Conservation (phyloP, 2,113 vertebrate genomes). For the Hemiscyllium ocellatum region DNA sequence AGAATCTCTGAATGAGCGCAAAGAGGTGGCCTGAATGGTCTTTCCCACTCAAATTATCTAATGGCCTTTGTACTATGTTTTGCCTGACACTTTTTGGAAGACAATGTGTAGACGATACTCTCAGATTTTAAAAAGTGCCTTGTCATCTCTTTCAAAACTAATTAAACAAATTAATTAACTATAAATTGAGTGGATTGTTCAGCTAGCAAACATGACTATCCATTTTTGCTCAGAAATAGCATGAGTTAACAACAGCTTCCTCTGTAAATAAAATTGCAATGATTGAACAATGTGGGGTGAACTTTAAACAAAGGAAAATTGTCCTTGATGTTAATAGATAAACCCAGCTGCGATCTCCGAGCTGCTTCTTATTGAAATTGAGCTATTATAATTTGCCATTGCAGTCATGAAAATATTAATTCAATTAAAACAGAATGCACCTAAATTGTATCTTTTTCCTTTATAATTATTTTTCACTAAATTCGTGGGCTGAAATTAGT, state of each 20-base stretch:
- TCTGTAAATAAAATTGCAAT: not conserved
- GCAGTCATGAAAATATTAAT: slow-evolving; percentile 4
- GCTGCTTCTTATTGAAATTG: not conserved
- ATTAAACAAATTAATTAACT: not conserved
- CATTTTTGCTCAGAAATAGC: not conserved
- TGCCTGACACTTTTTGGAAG: not conserved
- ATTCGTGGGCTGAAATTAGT: not conserved
- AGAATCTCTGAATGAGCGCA: not conserved
- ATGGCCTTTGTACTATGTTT: not conserved
- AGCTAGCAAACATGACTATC: not conserved
- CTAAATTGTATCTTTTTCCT: not conserved
- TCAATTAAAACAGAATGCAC: not conserved
- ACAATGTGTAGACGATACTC: not conserved
- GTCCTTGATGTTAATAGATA: not conserved
- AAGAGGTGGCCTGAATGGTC: not conserved
- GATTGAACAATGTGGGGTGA: not conserved
- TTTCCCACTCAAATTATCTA: not conserved
- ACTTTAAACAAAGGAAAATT: not conserved
- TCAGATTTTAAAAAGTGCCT: not conserved
- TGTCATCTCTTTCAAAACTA: not conserved
- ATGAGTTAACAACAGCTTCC: not conserved
- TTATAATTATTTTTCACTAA: too few relatives aligned
- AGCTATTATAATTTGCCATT: not conserved
- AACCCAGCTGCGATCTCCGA: not conserved
- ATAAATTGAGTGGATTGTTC: not conserved